These are phyloP conservation scores for Plectropomus leopardus DNA, from an alignment of 2,113 vertebrate genomes.

Conservation along the genomic window DNA sequence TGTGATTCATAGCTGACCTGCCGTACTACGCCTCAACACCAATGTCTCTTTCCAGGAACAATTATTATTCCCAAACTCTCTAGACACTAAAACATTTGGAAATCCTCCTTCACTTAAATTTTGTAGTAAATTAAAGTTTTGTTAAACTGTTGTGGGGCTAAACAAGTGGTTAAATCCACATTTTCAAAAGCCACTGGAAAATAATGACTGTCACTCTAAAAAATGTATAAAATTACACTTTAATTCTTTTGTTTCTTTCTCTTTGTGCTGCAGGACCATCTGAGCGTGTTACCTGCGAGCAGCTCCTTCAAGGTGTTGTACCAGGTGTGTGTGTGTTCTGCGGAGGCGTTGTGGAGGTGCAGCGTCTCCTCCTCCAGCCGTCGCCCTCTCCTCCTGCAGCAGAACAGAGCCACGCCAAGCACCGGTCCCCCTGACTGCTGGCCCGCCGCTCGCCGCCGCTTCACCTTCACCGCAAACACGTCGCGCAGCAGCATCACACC, in stretches of 20 bases:
- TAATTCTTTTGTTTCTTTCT: neutral
- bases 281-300: conserved; percentile 68
- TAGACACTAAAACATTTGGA: neutral
- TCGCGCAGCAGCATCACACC: conserved; percentile 66
- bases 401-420: conserved; percentile 75
- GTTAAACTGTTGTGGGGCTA: neutral
- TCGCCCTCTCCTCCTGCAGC: conserved; percentile 57
- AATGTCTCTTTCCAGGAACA: no score
- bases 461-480: conserved; percentile 76
- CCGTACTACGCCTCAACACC: no score
- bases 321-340: conserved; percentile 74
- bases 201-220: neutral
- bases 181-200: neutral
- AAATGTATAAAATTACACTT: neutral
- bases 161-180: neutral
- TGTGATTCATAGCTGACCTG: no score
- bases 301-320: conserved; percentile 71
- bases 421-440: conserved; percentile 72
- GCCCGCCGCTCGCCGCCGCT: conserved; percentile 67
- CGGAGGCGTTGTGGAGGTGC: conserved; percentile 77
- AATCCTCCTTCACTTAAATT: no score
- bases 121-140: neutral
- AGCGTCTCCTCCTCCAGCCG: conserved; percentile 63
- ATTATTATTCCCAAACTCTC: neutral
- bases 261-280: neutral